Evolutionary conservation across 1,140 invertebrate species (phyloP).

Genomic region (Drosophila tropicalis): DNA sequence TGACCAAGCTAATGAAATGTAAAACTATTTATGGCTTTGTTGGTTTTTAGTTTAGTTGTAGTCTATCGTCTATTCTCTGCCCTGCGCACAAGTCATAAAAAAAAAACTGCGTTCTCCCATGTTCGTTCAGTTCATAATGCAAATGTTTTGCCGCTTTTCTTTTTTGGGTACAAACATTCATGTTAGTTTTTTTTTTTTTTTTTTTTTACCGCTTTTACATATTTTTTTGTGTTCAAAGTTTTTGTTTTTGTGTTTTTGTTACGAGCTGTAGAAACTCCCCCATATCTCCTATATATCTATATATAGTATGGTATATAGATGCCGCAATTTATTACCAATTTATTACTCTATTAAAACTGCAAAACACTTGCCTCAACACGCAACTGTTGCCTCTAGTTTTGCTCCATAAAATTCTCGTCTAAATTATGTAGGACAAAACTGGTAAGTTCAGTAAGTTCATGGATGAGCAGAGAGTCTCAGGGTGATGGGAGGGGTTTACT

Average conservation of each 20-base stretch:
- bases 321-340: slow-evolving; percentile 62
- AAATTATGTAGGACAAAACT: slow-evolving; percentile 9
- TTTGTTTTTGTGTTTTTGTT: slow-evolving; percentile 28
- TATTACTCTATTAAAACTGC: slow-evolving; percentile 65
- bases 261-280: slow-evolving; percentile 19
- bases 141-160: slow-evolving; percentile 51
- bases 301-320: slow-evolving; percentile 15
- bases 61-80: not conserved
- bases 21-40: slow-evolving; percentile 66
- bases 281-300: slow-evolving; percentile 22
- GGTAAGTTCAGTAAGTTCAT: not conserved
- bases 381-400: slow-evolving; percentile 42
- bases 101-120: slow-evolving; percentile 20
- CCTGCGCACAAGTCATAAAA: not conserved
- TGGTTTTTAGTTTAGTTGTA: slow-evolving; percentile 18
- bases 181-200: not conserved
- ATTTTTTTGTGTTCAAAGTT: slow-evolving; percentile 17
- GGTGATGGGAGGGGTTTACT: not conserved
- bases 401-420: slow-evolving; percentile 40
- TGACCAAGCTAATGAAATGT: slow-evolving; percentile 59
- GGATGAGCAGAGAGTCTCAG: not conserved
- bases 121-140: slow-evolving; percentile 44
- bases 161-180: slow-evolving; percentile 17
- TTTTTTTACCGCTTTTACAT: slow-evolving; percentile 35
- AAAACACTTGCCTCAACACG: slow-evolving; percentile 58